Evolutionary conservation across 1,140 invertebrate species (phyloP).

Genomic region (Drosophila repletoides): DNA sequence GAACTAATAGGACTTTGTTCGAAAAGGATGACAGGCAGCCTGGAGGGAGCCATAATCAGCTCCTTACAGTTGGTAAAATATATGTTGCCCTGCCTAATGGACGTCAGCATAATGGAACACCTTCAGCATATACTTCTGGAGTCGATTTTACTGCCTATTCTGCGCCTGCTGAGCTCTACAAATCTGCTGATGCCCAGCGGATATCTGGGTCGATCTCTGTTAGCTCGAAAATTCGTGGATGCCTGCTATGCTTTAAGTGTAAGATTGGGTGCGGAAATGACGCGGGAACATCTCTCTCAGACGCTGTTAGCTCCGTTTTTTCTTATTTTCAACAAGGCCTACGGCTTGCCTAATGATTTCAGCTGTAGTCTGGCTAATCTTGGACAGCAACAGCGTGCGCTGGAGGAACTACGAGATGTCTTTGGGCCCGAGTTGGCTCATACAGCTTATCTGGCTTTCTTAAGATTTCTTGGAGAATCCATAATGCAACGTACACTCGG

Average conservation of each 20-base stretch:
- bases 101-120: slow-evolving; percentile 93
- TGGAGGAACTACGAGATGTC: slow-evolving; percentile 90
- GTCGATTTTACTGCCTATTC: slow-evolving; percentile 90
- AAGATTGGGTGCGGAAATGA: slow-evolving; percentile 92
- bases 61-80: slow-evolving; percentile 91
- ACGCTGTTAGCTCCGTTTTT: slow-evolving; percentile 90
- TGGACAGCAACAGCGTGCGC: slow-evolving; percentile 83
- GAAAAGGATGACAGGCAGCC: slow-evolving; percentile 89
- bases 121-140: slow-evolving; percentile 90
- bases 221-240: slow-evolving; percentile 92
- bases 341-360: slow-evolving; percentile 86
- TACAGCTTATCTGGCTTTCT: slow-evolving; percentile 91
- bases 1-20: slow-evolving; percentile 91
- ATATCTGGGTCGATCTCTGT: slow-evolving; percentile 86
- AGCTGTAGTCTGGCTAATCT: slow-evolving; percentile 53
- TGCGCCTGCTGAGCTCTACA: slow-evolving; percentile 88
- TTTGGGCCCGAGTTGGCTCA: slow-evolving; percentile 93
- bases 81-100: slow-evolving; percentile 91
- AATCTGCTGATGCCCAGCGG: slow-evolving; percentile 91
- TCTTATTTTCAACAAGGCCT: slow-evolving; percentile 92
- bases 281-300: slow-evolving; percentile 89
- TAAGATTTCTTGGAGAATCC: slow-evolving; percentile 88
- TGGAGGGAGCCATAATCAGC: slow-evolving; percentile 95
- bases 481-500: slow-evolving; percentile 88
- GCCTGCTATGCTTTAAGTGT: slow-evolving; percentile 90